Evolutionary conservation across 2,797 vertebrate genomes (phyloP).

Genomic region (Sarcoramphus papa): DNA sequence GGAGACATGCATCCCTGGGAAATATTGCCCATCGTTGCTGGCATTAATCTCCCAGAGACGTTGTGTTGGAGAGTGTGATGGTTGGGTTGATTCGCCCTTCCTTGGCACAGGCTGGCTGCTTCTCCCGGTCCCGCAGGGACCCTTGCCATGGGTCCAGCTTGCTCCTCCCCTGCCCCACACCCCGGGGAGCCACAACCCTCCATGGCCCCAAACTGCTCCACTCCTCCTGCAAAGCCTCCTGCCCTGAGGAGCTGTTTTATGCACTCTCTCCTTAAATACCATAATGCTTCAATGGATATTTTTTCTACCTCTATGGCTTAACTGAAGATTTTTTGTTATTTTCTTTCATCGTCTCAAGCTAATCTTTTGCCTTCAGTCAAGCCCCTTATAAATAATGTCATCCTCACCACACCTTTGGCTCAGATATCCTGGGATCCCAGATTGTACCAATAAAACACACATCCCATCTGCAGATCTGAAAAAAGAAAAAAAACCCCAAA

Average conservation of each 20-base stretch:
- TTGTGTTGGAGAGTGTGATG: not conserved
- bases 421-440: not conserved
- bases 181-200: fast-evolving
- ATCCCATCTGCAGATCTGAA: not conserved
- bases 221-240: not conserved
- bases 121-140: not conserved
- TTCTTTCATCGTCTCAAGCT: not conserved
- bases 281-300: not conserved
- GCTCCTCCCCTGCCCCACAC: not conserved
- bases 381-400: not conserved
- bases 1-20: not conserved
- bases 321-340: not conserved
- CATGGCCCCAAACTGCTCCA: not conserved
- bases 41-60: not conserved
- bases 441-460: not conserved
- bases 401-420: not conserved
- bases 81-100: not conserved
- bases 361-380: not conserved
- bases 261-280: not conserved
- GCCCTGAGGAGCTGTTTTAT: not conserved
- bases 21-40: fast-evolving
- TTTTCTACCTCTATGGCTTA: not conserved
- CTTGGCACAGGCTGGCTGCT: not conserved
- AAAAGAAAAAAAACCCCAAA: not conserved
- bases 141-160: not conserved